These are phyloP conservation scores for Neopipo cinnamomea DNA, from an alignment of 2,113 vertebrate genomes.

Conservation along the genomic window DNA sequence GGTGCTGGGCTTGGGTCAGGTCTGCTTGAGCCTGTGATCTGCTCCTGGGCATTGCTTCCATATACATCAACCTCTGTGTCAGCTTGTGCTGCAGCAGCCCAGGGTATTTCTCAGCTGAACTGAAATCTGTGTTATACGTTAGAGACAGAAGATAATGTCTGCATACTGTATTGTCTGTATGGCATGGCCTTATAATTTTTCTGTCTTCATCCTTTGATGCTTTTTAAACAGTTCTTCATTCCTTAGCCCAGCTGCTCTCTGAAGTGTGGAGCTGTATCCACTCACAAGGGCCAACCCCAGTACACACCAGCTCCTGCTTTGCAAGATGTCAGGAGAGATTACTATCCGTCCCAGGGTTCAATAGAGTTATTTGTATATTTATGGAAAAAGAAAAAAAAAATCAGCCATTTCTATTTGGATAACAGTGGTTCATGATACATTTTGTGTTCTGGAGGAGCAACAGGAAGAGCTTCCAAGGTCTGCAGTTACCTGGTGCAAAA, in stretches of 20 bases:
- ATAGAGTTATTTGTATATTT: not conserved
- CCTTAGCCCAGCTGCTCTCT: not conserved
- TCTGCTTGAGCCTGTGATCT: not conserved
- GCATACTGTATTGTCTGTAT: not conserved
- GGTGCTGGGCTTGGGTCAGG: rapidly evolving
- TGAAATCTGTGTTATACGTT: not conserved
- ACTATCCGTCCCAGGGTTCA: not conserved
- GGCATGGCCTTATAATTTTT: not conserved
- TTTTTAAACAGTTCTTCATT: not conserved
- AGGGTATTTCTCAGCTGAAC: not conserved
- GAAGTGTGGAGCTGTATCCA: not conserved
- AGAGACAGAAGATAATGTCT: not conserved
- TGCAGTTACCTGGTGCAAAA: not conserved
- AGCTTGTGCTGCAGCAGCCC: not conserved
- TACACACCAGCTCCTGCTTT: not conserved
- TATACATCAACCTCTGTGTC: too few relatives aligned
- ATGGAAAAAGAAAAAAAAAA: not conserved
- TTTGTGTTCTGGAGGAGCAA: not conserved
- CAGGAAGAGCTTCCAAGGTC: not conserved
- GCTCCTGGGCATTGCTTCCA: not conserved
- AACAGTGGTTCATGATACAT: not conserved
- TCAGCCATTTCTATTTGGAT: not conserved
- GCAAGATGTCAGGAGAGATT: not conserved
- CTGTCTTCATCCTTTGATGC: not conserved
- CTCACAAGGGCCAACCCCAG: not conserved